Base-by-base conservation (phyloP, 2,888 invertebrate genomes). In the Heterodera filipjevi region DNA sequence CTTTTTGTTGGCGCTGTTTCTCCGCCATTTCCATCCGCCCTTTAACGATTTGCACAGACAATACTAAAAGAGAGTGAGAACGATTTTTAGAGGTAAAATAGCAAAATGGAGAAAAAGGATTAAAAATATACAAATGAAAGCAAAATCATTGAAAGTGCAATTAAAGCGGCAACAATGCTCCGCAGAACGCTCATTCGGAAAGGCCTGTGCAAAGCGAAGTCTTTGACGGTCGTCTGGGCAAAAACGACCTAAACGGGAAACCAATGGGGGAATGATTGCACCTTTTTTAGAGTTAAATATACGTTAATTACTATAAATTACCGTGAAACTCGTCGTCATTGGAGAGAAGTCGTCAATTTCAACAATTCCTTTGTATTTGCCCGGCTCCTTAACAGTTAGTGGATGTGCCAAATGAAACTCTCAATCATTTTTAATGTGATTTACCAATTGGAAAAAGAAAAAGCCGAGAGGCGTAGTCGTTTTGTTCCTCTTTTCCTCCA, bases 371-470 rank as follows among this genome's bases (percentile, higher is more conserved):
- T 74, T 59, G 71, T 75, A 76, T 49, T 70, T 39, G 16, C 85
- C 85, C 30, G 79, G 81, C 39, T 74, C 59, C n/a, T 49, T 14
- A n/a, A n/a, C n/a, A n/a, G n/a, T n/a, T n/a, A n/a, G n/a, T n/a
- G n/a, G n/a, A n/a, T n/a, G 59, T n/a, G 3, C 59, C 10, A 59
- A 59, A 59, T 53, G 16, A 27, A 27, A 49, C 14, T 49, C n/a
- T n/a, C n/a, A n/a, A n/a, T n/a, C n/a, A n/a, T n/a, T n/a, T n/a
- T 27, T 59, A 8, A 59, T 27, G 10, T 59, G 8, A 10, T 59
- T 27, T 59, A 59, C 59, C 59, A 84, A 64, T 27, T 83, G 64
- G 12, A 81, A 35, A 74, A 85, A 78, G 73, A 75, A 85, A 71
- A 81, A 81, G 1, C 84, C 84, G 35, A 30, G 76, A 3, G 16